Base-by-base conservation (phyloP, 2,797 vertebrate species). In the Graptemys geographica region DNA sequence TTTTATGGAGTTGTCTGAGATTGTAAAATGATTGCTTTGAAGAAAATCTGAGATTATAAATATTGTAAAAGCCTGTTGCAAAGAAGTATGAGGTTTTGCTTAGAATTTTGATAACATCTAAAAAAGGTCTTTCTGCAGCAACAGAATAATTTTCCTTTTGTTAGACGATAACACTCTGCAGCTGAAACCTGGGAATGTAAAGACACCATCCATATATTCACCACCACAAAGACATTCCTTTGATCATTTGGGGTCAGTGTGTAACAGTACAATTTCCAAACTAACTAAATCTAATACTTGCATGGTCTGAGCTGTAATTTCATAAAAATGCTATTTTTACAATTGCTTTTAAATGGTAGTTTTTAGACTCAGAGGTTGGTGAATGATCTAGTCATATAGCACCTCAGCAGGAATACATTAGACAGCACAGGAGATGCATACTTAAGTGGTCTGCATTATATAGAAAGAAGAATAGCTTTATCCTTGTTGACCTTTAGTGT, bases 271-370 rank as follows among this genome's bases (percentile, higher is more conserved):
- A 51, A 81, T 93, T 95, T 81, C 82, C 84, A 79, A 86, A 72
- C 74, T 88, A 65, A 89, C 57, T 92, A 53, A 92, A 80, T 90
- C 79, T 84, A 94, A 41, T 49, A 62, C 78, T 95, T 96, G 51
- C 37, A 21, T 87, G 44, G 41, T 94, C 72, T 15, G 87, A 44
- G 51, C 79, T 91, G 25, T 47, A 89, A n/a, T 78, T 92, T 88
- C 78, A 81, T 92, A 85, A 93, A 88, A 85, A 83, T 87, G 62
- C 84, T 91, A 57, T 76, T 95, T 97, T 95, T 95, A 83, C 72
- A 95, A 91, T 97, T 93, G 19, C 19, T 95, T 97, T 95, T 83
- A 84, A 88, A 86, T 95, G 59, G 11, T 84, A 27, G 8, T 72
- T 95, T 95, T 95, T 87, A 91, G 41, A 95, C 78, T 69, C 80